Conservation (phyloP, 2,888 invertebrate genomes). For the Drosophila niveifrons region DNA sequence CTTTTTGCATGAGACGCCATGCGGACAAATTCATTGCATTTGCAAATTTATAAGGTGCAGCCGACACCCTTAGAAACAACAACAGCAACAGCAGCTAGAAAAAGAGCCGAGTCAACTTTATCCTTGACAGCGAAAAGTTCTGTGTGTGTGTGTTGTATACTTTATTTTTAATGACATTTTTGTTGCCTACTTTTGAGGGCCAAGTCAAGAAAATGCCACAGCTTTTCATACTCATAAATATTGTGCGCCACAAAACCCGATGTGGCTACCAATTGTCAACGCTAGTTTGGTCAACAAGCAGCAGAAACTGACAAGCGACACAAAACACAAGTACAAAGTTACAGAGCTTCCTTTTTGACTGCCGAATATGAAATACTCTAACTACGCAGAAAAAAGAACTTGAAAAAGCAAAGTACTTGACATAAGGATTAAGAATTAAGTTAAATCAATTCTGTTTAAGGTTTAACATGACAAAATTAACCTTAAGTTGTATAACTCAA, state of each 20-base stretch:
- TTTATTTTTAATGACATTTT: slow-evolving; percentile 47
- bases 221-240: slow-evolving; percentile 26
- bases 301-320: slow-evolving; percentile 13
- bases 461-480: no score
- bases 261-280: slow-evolving; percentile 56
- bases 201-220: slow-evolving; percentile 18
- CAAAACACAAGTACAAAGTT: slow-evolving; percentile 8
- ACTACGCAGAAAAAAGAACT: no score
- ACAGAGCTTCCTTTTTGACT: not conserved
- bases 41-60: slow-evolving; percentile 61
- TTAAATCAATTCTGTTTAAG: no score
- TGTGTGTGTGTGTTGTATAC: slow-evolving; percentile 32
- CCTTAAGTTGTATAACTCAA: no score
- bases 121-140: slow-evolving; percentile 26
- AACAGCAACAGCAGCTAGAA: slow-evolving; percentile 19
- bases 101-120: slow-evolving; percentile 26
- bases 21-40: slow-evolving; percentile 53
- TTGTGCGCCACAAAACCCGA: slow-evolving; percentile 30
- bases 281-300: slow-evolving; percentile 40
- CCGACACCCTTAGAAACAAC: slow-evolving; percentile 6
- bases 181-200: slow-evolving; percentile 26
- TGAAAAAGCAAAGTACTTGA: no score
- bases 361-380: slow-evolving; percentile 21
- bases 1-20: slow-evolving; percentile 55
- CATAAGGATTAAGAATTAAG: no score